Evolutionary conservation across 2,797 vertebrate genomes (phyloP).

Genomic region (Vultur gryphus): DNA sequence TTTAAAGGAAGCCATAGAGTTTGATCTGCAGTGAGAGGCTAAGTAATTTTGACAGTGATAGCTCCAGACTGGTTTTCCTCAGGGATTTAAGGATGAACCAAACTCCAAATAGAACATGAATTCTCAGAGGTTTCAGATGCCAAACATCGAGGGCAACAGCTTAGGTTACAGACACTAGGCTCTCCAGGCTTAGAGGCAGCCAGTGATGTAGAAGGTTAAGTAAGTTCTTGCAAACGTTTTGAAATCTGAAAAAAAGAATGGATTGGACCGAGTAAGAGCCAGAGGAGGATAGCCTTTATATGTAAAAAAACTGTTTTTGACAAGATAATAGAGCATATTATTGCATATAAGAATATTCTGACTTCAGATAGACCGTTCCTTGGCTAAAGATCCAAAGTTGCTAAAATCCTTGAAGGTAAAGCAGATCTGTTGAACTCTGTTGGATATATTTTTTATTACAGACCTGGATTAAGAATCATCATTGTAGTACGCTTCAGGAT

Average conservation of each 20-base stretch:
- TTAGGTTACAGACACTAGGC: not conserved
- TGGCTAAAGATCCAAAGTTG: not conserved
- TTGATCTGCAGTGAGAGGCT: not conserved
- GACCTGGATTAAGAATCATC: not conserved
- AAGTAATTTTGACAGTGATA: not conserved
- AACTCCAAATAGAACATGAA: not conserved
- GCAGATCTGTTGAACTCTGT: not conserved
- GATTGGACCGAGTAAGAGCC: not conserved
- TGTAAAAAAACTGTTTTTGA: not conserved
- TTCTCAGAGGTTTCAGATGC: not conserved
- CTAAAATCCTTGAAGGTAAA: not conserved
- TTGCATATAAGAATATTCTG: not conserved
- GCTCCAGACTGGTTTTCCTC: not conserved
- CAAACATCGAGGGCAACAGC: not conserved
- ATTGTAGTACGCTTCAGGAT: not conserved
- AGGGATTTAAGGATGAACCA: not conserved
- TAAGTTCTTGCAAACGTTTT: not conserved
- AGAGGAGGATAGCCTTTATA: not conserved
- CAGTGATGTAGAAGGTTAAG: not conserved
- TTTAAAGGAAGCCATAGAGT: not conserved
- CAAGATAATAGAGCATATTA: not conserved
- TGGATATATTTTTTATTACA: not conserved
- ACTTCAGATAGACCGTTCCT: not conserved
- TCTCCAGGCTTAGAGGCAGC: not conserved
- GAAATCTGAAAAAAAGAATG: not conserved